Conservation (phyloP, 2,888 invertebrate genomes). For the Hymenopus coronatus region DNA sequence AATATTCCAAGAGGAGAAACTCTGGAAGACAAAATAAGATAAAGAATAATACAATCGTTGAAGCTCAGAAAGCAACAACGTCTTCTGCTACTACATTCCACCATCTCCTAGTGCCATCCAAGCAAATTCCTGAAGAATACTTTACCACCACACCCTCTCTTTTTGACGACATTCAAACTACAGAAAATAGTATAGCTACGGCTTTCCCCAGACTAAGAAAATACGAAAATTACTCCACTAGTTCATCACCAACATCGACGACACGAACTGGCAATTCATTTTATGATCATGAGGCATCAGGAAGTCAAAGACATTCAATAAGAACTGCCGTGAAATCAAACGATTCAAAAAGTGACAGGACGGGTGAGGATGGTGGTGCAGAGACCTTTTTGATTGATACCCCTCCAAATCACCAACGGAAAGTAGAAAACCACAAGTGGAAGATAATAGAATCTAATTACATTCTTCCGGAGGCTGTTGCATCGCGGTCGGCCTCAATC, state of each 20-base stretch:
- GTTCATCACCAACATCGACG: not conserved
- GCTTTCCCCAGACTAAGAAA: not conserved
- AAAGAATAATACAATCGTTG: slow-evolving; percentile 6
- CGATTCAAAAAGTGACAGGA: not conserved
- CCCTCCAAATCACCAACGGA: not conserved
- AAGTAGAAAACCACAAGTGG: slow-evolving; percentile 19
- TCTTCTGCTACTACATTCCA: slow-evolving; percentile 2
- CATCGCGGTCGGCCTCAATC: not conserved
- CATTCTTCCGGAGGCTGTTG: slow-evolving; percentile 23
- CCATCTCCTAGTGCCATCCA: slow-evolving; percentile 56
- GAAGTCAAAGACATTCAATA: slow-evolving; percentile 49
- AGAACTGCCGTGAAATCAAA: slow-evolving; percentile 17
- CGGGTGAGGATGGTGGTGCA: not conserved
- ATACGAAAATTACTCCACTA: not conserved
- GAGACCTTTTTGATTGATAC: not conserved
- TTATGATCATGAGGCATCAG: slow-evolving; percentile 53
- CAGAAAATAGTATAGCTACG: slow-evolving; percentile 16
- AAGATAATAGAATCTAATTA: slow-evolving; percentile 28
- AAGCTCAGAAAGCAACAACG: slow-evolving; percentile 1
- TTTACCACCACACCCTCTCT: slow-evolving; percentile 58
- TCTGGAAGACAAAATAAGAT: slow-evolving; percentile 39
- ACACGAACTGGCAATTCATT: slow-evolving; percentile 32
- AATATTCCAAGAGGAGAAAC: slow-evolving; percentile 58
- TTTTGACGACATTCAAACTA: slow-evolving; percentile 24
- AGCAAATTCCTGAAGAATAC: slow-evolving; percentile 75